Percentiles rank a stretch among this genome's conserved stretches.
phyloP scores from a whole-genome alignment of 2,113 vertebrate genomes.

The Haplochromis vanheusdeni region DNA sequence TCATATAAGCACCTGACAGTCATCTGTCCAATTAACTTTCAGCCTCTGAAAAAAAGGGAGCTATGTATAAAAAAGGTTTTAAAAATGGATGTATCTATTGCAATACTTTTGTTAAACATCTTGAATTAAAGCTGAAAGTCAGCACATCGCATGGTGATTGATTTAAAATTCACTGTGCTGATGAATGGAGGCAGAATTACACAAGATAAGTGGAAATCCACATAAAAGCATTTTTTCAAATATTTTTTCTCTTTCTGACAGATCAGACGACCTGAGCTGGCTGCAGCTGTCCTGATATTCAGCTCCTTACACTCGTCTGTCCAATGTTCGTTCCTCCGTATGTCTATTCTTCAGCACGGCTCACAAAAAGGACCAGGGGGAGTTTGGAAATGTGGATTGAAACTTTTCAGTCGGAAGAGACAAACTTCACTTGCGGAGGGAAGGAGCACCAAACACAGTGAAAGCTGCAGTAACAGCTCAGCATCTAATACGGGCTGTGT shows the following conservation, averaged over 20 bases:
- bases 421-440: neutral
- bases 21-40: neutral
- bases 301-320: neutral
- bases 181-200: neutral
- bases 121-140: neutral
- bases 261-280: constrained; percentile 69
- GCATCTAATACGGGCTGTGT: neutral
- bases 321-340: neutral
- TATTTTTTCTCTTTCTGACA: neutral
- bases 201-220: neutral
- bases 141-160: neutral
- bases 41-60: neutral
- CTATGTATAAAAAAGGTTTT: neutral
- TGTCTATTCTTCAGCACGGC: neutral
- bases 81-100: neutral
- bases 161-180: neutral
- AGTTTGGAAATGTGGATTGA: neutral
- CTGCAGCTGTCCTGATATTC: constrained; percentile 55
- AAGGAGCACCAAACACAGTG: neutral
- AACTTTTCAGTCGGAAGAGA: neutral
- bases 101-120: neutral
- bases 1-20: neutral
- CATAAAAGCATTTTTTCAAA: neutral
- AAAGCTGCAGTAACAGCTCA: neutral
- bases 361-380: neutral